phyloP scores from a whole-genome alignment of 2,888 invertebrate genomes.

The Philereme transversata region DNA sequence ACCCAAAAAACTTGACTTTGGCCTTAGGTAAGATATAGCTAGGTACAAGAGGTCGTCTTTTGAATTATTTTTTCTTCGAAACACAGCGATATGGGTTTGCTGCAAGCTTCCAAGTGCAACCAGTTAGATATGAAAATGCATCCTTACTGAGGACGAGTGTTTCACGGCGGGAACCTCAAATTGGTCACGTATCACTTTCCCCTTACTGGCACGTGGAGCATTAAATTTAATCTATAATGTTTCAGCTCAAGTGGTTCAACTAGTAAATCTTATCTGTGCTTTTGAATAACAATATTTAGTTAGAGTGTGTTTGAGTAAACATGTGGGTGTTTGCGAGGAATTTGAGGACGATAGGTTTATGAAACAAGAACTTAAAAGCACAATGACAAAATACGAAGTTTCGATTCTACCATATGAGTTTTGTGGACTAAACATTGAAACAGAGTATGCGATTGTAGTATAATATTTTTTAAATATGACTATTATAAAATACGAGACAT shows the following conservation, averaged over 20 bases:
- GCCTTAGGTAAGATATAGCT: too few species aligned
- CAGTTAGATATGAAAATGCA: constrained; percentile 12
- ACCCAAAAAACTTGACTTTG: too few species aligned
- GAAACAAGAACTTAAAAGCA: too few species aligned
- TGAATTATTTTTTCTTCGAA: too few species aligned
- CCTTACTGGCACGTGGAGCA: constrained; percentile 48
- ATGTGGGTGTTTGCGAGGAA: background rate
- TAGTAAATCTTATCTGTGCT: constrained; percentile 32
- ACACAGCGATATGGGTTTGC: too few species aligned
- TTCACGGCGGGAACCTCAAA: constrained; percentile 40
- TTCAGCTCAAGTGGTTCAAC: constrained; percentile 35
- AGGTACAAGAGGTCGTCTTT: too few species aligned
- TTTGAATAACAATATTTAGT: constrained; percentile 24
- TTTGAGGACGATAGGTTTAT: too few species aligned
- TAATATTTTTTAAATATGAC: too few species aligned
- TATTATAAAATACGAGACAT: background rate
- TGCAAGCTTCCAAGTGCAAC: background rate
- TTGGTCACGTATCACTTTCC: constrained; percentile 57
- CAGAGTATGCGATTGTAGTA: too few species aligned
- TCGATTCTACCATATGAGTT: too few species aligned
- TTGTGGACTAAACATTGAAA: too few species aligned
- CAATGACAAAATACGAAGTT: too few species aligned
- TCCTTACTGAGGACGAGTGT: constrained; percentile 1
- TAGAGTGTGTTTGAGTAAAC: constrained; percentile 7
- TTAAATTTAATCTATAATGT: constrained; percentile 49